A percentile compares a stretch with the other conserved stretches of the same genome.
Evolutionary conservation across 1,140 invertebrate species (phyloP).

Genomic region (Caerostris extrusa): DNA sequence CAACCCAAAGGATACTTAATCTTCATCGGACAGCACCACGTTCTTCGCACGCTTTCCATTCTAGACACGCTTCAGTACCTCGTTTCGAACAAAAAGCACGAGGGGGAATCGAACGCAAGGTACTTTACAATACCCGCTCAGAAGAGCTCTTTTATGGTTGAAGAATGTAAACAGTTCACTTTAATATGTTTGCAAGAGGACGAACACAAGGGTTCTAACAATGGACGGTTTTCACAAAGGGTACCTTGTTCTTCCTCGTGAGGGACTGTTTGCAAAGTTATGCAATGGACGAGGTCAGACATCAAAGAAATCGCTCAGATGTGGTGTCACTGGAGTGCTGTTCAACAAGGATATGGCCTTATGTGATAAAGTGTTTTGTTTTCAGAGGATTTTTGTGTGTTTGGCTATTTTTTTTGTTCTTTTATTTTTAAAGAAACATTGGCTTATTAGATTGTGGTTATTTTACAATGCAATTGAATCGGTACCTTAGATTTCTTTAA

Average conservation of each 20-base stretch:
- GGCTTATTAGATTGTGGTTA: not conserved
- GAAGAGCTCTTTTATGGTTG: conserved; percentile 44
- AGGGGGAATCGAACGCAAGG: conserved; percentile 28
- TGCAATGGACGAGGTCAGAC: conserved; percentile 42
- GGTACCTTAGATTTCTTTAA: not conserved
- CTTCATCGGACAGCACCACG: conserved; percentile 2
- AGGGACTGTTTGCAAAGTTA: conserved; percentile 57
- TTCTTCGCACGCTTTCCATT: conserved; percentile 42
- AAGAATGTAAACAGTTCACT: conserved; percentile 58
- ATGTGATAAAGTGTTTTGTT: conserved; percentile 5
- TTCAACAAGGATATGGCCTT: conserved; percentile 46
- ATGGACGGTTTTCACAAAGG: conserved; percentile 40
- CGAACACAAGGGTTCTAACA: conserved; percentile 62
- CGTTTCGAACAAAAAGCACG: conserved; percentile 19
- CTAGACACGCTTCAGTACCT: conserved; percentile 61
- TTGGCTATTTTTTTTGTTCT: not conserved
- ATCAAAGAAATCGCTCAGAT: conserved; percentile 26
- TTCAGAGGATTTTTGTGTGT: not conserved
- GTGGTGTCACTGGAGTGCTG: not conserved
- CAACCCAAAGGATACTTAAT: not conserved
- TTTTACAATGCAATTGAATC: not conserved
- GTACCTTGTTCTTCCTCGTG: not conserved
- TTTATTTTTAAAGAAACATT: not conserved
- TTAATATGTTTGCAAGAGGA: conserved; percentile 66
- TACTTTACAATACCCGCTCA: conserved; percentile 52